phyloP scores from a whole-genome alignment of 1,140 invertebrate species.

The Protaetia brevitarsis region DNA sequence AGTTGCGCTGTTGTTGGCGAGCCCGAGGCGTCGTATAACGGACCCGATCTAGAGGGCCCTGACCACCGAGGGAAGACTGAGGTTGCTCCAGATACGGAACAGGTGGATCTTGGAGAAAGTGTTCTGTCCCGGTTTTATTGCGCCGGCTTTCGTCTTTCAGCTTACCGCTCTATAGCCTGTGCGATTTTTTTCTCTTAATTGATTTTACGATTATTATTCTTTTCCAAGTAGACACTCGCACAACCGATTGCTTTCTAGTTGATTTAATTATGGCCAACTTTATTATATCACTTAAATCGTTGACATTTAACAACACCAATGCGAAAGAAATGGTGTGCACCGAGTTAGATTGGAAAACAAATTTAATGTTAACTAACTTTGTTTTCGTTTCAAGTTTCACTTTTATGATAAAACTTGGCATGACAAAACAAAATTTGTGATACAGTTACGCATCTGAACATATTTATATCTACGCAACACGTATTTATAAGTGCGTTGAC shows the following conservation, averaged over 20 bases:
- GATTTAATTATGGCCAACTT: no score
- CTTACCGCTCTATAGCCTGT: background rate
- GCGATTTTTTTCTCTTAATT: constrained; percentile 6
- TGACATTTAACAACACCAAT: no score
- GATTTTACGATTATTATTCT: background rate
- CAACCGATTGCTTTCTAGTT: background rate
- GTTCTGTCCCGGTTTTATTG: constrained; percentile 17
- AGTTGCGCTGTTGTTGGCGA: constrained; percentile 21
- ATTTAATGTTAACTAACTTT: no score
- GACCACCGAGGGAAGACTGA: constrained; percentile 24
- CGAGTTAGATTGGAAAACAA: no score
- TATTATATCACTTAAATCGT: no score
- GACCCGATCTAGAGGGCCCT: constrained; percentile 21
- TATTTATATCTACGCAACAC: background rate
- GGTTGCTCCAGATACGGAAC: constrained; percentile 27
- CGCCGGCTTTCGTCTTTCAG: background rate
- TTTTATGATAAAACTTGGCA: no score
- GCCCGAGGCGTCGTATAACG: constrained; percentile 25
- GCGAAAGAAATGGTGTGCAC: no score
- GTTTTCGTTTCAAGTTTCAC: no score
- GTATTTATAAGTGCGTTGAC: constrained; percentile 2
- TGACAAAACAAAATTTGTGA: no score
- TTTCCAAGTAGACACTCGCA: background rate
- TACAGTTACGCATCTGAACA: no score
- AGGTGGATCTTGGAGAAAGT: constrained; percentile 29